Evolutionary conservation across 2,888 invertebrate species (phyloP).

Genomic region (Drosophila monieri): DNA sequence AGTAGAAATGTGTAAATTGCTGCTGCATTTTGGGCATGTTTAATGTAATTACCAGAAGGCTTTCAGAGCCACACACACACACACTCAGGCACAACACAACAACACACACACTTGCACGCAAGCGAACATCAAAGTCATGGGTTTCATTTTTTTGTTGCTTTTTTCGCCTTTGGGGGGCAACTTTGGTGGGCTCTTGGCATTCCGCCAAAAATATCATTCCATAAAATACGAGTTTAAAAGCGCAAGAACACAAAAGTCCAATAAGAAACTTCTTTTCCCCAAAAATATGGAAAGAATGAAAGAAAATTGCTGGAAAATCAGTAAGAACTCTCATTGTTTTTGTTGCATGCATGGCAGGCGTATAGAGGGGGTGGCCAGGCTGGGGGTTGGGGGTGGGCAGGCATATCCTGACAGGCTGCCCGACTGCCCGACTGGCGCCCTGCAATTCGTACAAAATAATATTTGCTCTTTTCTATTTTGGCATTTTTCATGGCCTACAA

Average conservation of each 20-base stretch:
- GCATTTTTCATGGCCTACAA: conserved; percentile 20
- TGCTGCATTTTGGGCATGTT: conserved; percentile 77
- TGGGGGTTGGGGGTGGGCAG: neutral
- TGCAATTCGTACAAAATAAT: conserved; percentile 48
- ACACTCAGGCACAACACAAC: conserved; percentile 2
- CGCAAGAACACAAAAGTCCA: conserved; percentile 69
- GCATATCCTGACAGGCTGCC: conserved; percentile 27
- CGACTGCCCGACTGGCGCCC: conserved; percentile 41
- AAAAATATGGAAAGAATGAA: conserved; percentile 15
- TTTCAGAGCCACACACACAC: conserved; percentile 58
- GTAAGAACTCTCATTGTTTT: neutral
- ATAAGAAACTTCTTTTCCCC: conserved; percentile 68
- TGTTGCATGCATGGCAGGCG: conserved; percentile 1
- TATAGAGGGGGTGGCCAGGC: neutral
- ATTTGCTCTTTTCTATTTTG: conserved; percentile 40
- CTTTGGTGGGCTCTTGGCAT: conserved; percentile 39
- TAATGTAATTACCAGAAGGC: conserved; percentile 78
- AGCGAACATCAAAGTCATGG: conserved; percentile 10
- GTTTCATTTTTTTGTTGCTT: neutral
- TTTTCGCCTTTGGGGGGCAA: neutral
- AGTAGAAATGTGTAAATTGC: conserved; percentile 70
- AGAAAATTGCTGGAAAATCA: conserved; percentile 30
- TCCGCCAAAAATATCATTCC: conserved; percentile 76
- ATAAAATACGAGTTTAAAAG: conserved; percentile 78
- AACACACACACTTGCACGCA: conserved; percentile 25